phyloP scores from a whole-genome alignment of 2,888 invertebrate species.

The Yponomeuta plumbellus region DNA sequence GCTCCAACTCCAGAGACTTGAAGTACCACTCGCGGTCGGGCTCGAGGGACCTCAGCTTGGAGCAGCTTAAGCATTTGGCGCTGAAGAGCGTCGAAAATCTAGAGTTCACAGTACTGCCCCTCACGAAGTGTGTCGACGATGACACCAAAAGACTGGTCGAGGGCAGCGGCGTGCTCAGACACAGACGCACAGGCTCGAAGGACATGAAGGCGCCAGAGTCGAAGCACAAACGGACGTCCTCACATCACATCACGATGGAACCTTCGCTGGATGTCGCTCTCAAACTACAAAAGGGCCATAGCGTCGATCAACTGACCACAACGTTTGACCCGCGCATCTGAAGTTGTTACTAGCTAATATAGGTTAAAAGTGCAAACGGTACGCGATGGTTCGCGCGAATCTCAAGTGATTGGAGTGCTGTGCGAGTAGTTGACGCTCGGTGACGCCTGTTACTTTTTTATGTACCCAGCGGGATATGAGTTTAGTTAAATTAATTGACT shows the following conservation, averaged over 20 bases:
- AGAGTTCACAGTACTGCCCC: conserved; percentile 57
- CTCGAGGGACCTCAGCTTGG: conserved; percentile 69
- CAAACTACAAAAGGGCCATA: conserved; percentile 60
- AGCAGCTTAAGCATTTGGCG: conserved; percentile 64
- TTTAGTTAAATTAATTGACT: conserved; percentile 13
- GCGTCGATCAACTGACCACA: conserved; percentile 54
- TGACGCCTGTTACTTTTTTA: background rate
- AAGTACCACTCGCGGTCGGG: conserved; percentile 69
- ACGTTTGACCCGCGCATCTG: conserved; percentile 47
- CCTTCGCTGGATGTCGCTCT: conserved; percentile 48
- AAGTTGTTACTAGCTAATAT: conserved; percentile 29
- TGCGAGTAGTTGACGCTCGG: background rate
- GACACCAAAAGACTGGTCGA: conserved; percentile 68
- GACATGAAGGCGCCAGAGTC: conserved; percentile 59
- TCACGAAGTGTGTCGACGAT: conserved; percentile 56
- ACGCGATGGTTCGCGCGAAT: background rate
- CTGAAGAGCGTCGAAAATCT: conserved; percentile 68
- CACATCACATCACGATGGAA: conserved; percentile 68
- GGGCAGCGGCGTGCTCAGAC: conserved; percentile 65
- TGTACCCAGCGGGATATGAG: background rate
- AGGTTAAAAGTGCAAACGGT: background rate
- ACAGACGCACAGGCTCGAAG: conserved; percentile 78
- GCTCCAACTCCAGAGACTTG: conserved; percentile 45
- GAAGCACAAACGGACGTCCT: conserved; percentile 66
- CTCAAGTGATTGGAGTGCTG: background rate